Evolutionary conservation across 2,797 vertebrate species (phyloP).

Genomic region (Rhinella marina): DNA sequence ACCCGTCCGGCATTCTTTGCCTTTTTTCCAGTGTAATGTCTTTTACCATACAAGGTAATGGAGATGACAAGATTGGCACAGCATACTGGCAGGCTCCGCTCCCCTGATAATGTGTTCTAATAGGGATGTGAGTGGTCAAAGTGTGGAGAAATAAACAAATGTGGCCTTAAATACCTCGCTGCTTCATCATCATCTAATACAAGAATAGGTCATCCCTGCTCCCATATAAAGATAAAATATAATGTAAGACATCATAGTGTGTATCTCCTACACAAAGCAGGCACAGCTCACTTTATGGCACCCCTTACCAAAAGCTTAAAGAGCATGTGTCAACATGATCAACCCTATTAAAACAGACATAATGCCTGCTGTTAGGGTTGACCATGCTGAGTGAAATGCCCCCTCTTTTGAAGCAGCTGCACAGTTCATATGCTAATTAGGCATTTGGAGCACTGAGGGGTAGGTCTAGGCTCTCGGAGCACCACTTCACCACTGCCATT

Average conservation of each 20-base stretch:
- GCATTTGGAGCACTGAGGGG: too few relatives aligned
- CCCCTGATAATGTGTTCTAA: conserved; percentile 40
- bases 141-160: conserved; percentile 26
- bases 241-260: not conserved
- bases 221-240: not conserved
- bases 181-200: conserved; percentile 12
- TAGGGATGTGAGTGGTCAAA: conserved; percentile 26
- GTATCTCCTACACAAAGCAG: not conserved
- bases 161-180: conserved; percentile 26
- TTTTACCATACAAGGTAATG: conserved; percentile 45
- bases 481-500: too few relatives aligned
- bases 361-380: too few relatives aligned
- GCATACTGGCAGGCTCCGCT: conserved; percentile 21
- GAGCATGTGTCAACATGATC: too few relatives aligned
- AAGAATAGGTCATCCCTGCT: not conserved
- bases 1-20: conserved; percentile 15
- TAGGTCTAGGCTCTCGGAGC: too few relatives aligned
- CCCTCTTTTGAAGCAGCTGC: too few relatives aligned
- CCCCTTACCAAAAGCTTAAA: not conserved
- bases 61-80: conserved; percentile 36
- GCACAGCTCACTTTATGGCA: not conserved
- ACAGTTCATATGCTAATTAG: too few relatives aligned
- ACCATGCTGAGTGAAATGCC: too few relatives aligned
- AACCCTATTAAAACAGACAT: too few relatives aligned
- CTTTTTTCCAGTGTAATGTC: not conserved